These are phyloP conservation scores for Branchipolynoe longqiensis DNA, from an alignment of 2,888 invertebrate genomes.

Conservation along the genomic window DNA sequence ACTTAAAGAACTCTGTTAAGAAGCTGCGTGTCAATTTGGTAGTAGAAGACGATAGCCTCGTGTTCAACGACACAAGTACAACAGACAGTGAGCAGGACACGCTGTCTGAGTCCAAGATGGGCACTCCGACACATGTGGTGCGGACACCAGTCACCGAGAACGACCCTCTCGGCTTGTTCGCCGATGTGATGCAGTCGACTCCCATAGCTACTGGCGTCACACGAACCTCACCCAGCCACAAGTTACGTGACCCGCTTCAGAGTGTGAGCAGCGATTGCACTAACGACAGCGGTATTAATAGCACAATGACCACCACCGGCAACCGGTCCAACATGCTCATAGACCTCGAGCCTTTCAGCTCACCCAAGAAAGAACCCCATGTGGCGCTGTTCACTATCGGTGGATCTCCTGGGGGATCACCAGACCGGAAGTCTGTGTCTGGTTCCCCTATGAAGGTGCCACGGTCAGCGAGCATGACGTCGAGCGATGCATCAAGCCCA, in stretches of 20 bases:
- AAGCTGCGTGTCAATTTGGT: neutral
- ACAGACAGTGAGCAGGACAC: slow-evolving; percentile 27
- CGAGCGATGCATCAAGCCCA: slow-evolving; percentile 63
- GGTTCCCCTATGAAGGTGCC: neutral
- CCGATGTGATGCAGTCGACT: slow-evolving; percentile 1
- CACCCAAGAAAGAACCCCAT: neutral
- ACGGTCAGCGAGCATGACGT: slow-evolving; percentile 21
- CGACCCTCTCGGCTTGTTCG: slow-evolving; percentile 93
- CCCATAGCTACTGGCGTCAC: slow-evolving; percentile 13
- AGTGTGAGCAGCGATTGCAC: slow-evolving; percentile 2
- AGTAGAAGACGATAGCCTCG: neutral
- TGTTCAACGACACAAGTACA: slow-evolving; percentile 39
- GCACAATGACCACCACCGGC: slow-evolving; percentile 2
- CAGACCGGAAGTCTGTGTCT: neutral
- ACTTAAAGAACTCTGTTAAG: slow-evolving; percentile 18
- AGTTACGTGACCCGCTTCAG: neutral
- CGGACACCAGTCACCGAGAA: slow-evolving; percentile 92
- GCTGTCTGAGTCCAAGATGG: neutral
- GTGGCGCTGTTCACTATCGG: slow-evolving; percentile 26
- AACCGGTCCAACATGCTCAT: slow-evolving; percentile 59
- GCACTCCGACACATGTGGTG: slow-evolving; percentile 64
- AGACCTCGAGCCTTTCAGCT: slow-evolving; percentile 58
- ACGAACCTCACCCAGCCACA: slow-evolving; percentile 10
- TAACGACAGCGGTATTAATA: slow-evolving; percentile 38
- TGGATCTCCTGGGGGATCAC: slow-evolving; percentile 36